These are phyloP conservation scores for Parus major DNA, from an alignment of 2,113 vertebrate genomes.

Conservation along the genomic window DNA sequence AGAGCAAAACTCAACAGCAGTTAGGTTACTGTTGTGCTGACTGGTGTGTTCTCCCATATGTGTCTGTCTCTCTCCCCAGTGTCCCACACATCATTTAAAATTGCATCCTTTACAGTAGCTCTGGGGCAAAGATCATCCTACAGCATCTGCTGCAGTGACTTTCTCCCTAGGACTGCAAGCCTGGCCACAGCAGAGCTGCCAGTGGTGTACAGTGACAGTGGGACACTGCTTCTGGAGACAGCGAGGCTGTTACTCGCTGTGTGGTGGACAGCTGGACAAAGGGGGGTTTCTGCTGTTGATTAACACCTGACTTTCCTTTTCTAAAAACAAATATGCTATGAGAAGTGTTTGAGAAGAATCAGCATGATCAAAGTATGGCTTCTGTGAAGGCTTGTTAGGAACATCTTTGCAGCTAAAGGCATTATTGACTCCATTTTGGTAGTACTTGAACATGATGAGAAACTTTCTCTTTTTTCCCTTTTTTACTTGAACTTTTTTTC, in stretches of 20 bases:
- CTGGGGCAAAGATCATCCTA: background rate
- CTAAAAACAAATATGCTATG: background rate
- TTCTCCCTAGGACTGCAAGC: background rate
- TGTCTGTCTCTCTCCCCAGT: background rate
- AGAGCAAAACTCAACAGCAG: background rate
- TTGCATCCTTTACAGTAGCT: background rate
- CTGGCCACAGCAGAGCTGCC: background rate
- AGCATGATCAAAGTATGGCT: background rate
- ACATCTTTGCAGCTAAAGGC: background rate
- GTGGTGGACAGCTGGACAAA: background rate
- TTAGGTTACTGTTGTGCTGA: background rate
- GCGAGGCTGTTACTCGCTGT: accelerated
- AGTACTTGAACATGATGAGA: background rate
- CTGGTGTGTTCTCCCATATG: background rate
- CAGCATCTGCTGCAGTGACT: background rate
- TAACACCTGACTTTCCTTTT: background rate
- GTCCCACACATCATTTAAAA: background rate
- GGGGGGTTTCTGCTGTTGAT: background rate
- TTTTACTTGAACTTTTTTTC: background rate
- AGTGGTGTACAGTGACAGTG: background rate
- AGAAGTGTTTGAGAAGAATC: background rate
- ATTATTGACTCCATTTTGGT: background rate
- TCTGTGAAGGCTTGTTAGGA: background rate
- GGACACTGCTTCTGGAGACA: background rate
- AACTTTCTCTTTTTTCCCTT: background rate